Evolutionary conservation across 2,113 vertebrate genomes (phyloP).

Genomic region (Silurus asotus): DNA sequence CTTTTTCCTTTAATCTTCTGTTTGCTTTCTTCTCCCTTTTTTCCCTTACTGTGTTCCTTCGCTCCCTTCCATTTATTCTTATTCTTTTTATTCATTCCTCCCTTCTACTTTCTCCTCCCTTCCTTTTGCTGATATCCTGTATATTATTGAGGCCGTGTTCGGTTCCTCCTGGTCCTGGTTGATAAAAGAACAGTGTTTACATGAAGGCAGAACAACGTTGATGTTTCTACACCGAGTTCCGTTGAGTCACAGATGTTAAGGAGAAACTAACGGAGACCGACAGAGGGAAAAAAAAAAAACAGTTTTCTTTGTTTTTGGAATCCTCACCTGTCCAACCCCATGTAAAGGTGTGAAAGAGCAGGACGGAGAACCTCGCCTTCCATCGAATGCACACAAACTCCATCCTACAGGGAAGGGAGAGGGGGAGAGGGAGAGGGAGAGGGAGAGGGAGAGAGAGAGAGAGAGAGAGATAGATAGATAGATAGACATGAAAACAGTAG

Average conservation of each 20-base stretch:
- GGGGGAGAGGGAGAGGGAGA: constrained; percentile 47
- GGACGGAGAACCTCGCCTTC: constrained; percentile 57
- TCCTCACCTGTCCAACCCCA: constrained; percentile 69
- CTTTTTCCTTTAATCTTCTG: too few species aligned
- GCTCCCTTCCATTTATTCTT: too few species aligned
- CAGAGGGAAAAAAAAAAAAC: too few species aligned
- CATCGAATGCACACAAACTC: constrained; percentile 51
- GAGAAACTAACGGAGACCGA: too few species aligned
- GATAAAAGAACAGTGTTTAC: not conserved
- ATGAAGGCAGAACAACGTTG: too few species aligned
- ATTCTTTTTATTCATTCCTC: too few species aligned
- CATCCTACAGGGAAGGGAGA: constrained; percentile 53
- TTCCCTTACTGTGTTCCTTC: too few species aligned
- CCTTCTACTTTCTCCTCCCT: too few species aligned
- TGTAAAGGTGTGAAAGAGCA: constrained; percentile 69
- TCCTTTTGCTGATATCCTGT: too few species aligned
- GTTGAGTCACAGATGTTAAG: not conserved
- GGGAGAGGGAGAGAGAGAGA: constrained; percentile 38
- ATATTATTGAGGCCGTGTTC: not conserved
- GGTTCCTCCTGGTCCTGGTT: not conserved
- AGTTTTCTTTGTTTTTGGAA: not conserved
- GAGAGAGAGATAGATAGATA: not conserved
- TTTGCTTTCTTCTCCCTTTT: too few species aligned
- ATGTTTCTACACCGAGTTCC: not conserved
- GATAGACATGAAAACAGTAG: too few species aligned